Evolutionary conservation across 2,797 vertebrate species (phyloP).

Genomic region (Basileuterus tristriatus): DNA sequence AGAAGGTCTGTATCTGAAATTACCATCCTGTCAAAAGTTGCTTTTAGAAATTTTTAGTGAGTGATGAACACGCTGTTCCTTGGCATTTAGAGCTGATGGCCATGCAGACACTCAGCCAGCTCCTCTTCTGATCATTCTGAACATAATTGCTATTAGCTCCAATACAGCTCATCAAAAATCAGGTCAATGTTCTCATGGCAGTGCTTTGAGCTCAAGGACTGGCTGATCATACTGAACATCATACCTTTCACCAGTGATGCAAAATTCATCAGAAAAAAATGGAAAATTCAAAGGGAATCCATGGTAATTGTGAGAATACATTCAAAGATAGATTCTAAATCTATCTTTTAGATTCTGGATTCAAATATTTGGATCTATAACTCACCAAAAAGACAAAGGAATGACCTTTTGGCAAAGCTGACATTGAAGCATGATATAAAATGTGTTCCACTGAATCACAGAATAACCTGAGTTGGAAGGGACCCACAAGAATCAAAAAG

Average conservation of each 20-base stretch:
- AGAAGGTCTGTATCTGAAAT: background rate
- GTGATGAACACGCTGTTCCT: accelerated
- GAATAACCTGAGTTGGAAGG: background rate
- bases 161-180: background rate
- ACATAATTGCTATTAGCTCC: background rate
- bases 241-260: background rate
- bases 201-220: background rate
- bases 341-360: background rate
- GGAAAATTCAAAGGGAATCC: background rate
- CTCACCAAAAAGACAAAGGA: background rate
- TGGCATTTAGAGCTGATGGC: background rate
- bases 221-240: background rate
- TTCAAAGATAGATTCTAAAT: too few relatives aligned
- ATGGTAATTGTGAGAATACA: accelerated
- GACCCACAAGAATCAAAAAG: background rate
- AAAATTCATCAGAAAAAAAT: background rate
- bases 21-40: background rate
- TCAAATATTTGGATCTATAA: background rate
- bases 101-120: accelerated
- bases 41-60: background rate
- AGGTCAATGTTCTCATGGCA: background rate
- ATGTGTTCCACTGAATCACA: accelerated
- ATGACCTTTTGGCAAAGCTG: background rate
- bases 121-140: background rate
- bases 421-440: background rate